These are phyloP conservation scores for Hyppa rectilinea DNA, from an alignment of 2,888 invertebrate genomes.

Conservation along the genomic window DNA sequence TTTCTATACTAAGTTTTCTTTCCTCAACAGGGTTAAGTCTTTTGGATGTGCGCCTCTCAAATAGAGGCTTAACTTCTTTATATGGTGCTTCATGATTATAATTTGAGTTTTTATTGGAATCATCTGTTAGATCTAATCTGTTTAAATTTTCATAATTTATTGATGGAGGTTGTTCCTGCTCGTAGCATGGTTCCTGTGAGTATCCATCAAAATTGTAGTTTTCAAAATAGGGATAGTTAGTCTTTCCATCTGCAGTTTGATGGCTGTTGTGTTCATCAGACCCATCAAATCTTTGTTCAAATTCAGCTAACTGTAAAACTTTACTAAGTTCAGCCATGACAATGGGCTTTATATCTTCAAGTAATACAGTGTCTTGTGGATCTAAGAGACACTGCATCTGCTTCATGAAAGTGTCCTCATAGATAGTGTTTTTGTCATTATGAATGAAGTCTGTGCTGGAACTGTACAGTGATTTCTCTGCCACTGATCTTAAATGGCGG, in stretches of 20 bases:
- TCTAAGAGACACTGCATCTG: constrained; percentile 91
- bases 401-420: constrained; percentile 94
- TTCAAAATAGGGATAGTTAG: constrained; percentile 64
- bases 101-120: constrained; percentile 39
- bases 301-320: constrained; percentile 87
- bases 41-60: constrained; percentile 73
- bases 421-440: constrained; percentile 92
- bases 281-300: constrained; percentile 74
- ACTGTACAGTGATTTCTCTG: constrained; percentile 85
- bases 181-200: constrained; percentile 64
- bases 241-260: constrained; percentile 63
- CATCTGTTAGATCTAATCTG: constrained; percentile 54
- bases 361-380: constrained; percentile 89
- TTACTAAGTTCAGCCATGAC: constrained; percentile 91
- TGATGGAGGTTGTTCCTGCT: constrained; percentile 53
- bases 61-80: constrained; percentile 68
- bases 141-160: constrained; percentile 51
- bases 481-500: constrained; percentile 84
- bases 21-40: constrained; percentile 59
- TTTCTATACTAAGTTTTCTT: constrained; percentile 56
- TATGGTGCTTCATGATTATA: constrained; percentile 54
- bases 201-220: constrained; percentile 64
- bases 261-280: constrained; percentile 63
- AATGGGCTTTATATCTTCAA: constrained; percentile 91
- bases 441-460: constrained; percentile 88